Percentiles rank a stretch among this genome's conserved stretches.
Evolutionary conservation across 2,113 vertebrate species (phyloP).

Genomic region (Rattus rattus): DNA sequence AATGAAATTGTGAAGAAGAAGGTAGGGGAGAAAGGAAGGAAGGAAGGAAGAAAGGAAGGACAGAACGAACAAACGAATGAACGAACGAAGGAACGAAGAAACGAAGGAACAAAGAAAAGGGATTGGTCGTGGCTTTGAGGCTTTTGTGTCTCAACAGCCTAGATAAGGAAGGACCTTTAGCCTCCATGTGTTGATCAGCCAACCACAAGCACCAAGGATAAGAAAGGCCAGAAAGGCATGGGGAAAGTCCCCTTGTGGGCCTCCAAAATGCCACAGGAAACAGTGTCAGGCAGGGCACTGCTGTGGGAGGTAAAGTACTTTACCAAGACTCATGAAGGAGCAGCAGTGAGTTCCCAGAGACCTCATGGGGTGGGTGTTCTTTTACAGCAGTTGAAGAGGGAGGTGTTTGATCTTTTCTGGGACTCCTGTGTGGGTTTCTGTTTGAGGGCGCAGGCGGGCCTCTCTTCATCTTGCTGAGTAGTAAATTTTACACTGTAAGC

Average conservation of each 20-base stretch:
- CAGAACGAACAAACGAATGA: too few species aligned
- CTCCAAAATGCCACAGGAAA: background rate
- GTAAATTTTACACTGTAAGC: background rate
- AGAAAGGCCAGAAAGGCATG: background rate
- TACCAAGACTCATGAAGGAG: background rate
- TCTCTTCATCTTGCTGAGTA: background rate
- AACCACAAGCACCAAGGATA: background rate
- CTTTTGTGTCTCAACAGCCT: background rate
- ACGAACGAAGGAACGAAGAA: too few species aligned
- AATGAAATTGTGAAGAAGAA: background rate
- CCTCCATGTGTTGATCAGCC: background rate
- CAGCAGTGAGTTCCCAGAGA: background rate
- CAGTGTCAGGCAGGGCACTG: background rate
- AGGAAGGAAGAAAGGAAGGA: too few species aligned
- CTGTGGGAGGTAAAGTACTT: background rate
- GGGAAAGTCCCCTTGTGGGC: background rate
- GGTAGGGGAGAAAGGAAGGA: background rate
- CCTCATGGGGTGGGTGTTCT: background rate
- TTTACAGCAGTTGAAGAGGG: background rate
- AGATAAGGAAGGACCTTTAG: background rate
- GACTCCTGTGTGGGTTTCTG: background rate
- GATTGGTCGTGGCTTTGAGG: background rate
- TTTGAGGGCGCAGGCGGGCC: background rate
- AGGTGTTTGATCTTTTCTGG: slow-evolving; percentile 1
- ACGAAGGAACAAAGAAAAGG: background rate